Conservation (phyloP, 2,797 vertebrate genomes). For the Esox masquinongy region DNA sequence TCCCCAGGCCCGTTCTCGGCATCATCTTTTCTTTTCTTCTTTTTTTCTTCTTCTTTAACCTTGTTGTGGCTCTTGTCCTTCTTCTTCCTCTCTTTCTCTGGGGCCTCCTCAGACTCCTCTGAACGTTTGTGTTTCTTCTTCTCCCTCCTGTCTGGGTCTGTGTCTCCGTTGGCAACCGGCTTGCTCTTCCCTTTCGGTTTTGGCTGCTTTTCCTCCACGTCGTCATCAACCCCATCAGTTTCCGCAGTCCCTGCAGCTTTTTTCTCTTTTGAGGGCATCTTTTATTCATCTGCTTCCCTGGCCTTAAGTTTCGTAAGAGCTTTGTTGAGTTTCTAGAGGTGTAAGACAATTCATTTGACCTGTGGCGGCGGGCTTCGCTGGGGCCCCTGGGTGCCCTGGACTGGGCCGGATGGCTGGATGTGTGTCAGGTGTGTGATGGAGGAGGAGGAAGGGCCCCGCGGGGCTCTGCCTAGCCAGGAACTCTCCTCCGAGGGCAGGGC, state of each 20-base stretch:
- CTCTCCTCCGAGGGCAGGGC: constrained; percentile 46
- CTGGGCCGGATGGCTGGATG: constrained; percentile 19
- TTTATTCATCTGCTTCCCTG: constrained; percentile 85
- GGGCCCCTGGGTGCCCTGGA: constrained; percentile 33
- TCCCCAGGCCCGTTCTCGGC: constrained; percentile 44
- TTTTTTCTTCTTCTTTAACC: constrained; percentile 66
- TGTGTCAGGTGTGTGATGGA: constrained; percentile 23
- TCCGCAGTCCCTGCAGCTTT: constrained; percentile 71
- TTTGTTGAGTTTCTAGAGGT: constrained; percentile 74
- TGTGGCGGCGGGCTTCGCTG: constrained; percentile 51
- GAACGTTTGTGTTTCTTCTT: constrained; percentile 19
- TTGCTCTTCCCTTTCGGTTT: constrained; percentile 63
- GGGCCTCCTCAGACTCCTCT: constrained; percentile 31
- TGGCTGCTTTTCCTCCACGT: constrained; percentile 68
- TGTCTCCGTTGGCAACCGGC: constrained; percentile 42
- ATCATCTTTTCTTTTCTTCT: constrained; percentile 59
- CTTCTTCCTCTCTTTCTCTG: constrained; percentile 25
- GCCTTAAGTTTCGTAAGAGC: constrained; percentile 71
- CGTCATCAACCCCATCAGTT: constrained; percentile 75
- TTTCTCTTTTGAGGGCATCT: constrained; percentile 85
- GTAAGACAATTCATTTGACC: constrained; percentile 81
- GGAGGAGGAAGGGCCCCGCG: constrained; percentile 43
- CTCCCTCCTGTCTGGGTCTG: constrained; percentile 41
- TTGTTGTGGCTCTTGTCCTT: constrained; percentile 24
- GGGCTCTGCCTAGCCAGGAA: constrained; percentile 34